phyloP scores from a whole-genome alignment of 2,797 vertebrate species.

The Aeoliscus strigatus region DNA sequence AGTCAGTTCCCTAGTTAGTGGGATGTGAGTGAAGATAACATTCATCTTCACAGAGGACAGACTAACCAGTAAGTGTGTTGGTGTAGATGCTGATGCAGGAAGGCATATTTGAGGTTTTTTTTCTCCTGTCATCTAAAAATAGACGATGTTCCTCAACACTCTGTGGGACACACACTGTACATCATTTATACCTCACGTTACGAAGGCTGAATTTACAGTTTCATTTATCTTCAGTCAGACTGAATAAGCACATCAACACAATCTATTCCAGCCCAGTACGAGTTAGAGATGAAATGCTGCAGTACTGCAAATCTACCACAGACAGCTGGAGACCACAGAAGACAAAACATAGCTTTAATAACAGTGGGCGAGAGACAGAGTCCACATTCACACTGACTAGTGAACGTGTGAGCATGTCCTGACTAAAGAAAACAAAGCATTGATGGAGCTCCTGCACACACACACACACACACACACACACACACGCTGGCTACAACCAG shows the following conservation, averaged over 20 bases:
- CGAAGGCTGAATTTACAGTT: not conserved
- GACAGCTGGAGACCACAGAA: not conserved
- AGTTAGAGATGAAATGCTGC: not conserved
- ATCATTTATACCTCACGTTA: not conserved
- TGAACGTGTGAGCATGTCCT: not conserved
- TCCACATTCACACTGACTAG: constrained; percentile 3
- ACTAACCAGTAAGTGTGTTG: constrained; percentile 35
- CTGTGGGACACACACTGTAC: not conserved
- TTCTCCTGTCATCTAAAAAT: constrained; percentile 64
- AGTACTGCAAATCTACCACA: not conserved
- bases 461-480: too few species aligned
- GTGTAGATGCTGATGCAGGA: constrained; percentile 23
- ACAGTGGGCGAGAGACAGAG: constrained; percentile 1
- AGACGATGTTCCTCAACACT: constrained; percentile 38
- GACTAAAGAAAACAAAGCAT: too few species aligned
- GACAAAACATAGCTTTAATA: constrained; percentile 8
- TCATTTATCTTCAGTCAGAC: not conserved
- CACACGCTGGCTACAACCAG: not conserved
- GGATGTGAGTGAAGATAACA: constrained; percentile 60
- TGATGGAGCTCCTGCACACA: too few species aligned
- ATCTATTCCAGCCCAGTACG: too few species aligned
- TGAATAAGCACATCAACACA: constrained; percentile 1
- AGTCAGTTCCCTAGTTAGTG: constrained; percentile 36
- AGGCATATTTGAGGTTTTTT: constrained; percentile 33
- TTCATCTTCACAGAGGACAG: constrained; percentile 49